Conservation (phyloP, 1,140 invertebrate genomes). For the Cylas formicarius region DNA sequence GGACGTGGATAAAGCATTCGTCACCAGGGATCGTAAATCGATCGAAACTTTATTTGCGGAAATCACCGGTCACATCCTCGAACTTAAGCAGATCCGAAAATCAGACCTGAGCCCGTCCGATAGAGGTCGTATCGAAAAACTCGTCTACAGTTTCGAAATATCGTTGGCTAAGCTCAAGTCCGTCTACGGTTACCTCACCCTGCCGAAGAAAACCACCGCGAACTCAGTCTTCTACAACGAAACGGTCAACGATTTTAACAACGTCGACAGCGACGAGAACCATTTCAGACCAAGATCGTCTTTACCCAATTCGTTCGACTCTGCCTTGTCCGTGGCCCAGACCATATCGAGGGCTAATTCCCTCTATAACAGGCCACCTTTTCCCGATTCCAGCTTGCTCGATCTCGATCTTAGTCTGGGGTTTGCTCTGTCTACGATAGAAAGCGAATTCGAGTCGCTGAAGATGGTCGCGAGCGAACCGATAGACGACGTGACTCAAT, state of each 20-base stretch:
- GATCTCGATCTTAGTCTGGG: too few species aligned
- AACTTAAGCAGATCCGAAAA: constrained; percentile 6
- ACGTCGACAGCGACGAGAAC: too few species aligned
- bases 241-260: too few species aligned
- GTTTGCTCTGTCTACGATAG: too few species aligned
- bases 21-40: not conserved
- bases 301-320: too few species aligned
- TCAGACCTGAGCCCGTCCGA: not conserved
- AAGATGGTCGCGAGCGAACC: not conserved
- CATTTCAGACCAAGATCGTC: too few species aligned
- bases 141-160: constrained; percentile 13
- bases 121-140: not conserved
- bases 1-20: constrained; percentile 3
- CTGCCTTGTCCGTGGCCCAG: too few species aligned
- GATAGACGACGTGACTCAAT: not conserved
- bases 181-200: constrained; percentile 1
- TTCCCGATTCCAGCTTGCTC: too few species aligned
- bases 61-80: constrained; percentile 11
- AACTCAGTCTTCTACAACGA: too few species aligned
- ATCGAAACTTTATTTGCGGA: constrained; percentile 1
- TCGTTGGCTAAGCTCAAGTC: constrained; percentile 11
- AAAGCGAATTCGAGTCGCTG: constrained; percentile 6
- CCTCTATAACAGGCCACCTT: too few species aligned
- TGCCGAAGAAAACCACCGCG: not conserved
- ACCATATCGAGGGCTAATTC: too few species aligned